phyloP scores from a whole-genome alignment of 2,113 vertebrate species.

The Ciconia maguari region DNA sequence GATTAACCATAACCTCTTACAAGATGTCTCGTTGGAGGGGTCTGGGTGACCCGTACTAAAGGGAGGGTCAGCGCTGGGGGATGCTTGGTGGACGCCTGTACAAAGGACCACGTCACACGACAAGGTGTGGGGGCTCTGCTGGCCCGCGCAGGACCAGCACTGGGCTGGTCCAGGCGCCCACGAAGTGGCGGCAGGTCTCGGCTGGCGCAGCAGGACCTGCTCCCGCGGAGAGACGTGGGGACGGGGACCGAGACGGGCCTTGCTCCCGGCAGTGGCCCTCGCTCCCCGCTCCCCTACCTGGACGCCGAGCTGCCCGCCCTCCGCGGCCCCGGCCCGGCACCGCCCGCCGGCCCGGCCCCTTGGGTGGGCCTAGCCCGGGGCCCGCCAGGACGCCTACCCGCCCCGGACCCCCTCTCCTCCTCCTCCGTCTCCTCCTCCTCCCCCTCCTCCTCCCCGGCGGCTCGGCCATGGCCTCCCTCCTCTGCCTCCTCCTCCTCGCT shows the following conservation, averaged over 20 bases:
- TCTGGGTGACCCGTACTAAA: background rate
- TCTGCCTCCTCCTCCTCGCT: background rate
- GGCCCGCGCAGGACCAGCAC: background rate
- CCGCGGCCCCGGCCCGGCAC: background rate
- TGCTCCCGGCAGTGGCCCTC: background rate
- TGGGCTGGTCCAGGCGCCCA: background rate
- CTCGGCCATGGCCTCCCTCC: background rate
- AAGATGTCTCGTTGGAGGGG: rapidly evolving
- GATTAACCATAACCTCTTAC: rapidly evolving
- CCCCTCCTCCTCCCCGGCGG: no score
- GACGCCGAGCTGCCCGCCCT: background rate
- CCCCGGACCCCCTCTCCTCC: background rate
- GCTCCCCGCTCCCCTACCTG: background rate
- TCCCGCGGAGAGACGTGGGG: background rate
- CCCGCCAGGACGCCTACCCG: background rate
- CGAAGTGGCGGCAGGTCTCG: no score
- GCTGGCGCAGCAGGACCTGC: background rate
- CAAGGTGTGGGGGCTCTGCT: background rate
- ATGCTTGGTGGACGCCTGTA: background rate
- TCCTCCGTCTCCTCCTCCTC: no score
- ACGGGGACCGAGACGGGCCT: no score
- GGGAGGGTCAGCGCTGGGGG: no score
- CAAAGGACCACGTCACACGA: rapidly evolving
- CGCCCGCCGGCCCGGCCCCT: background rate
- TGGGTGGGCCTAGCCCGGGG: background rate